Percentiles rank a stretch among this genome's conserved stretches.
phyloP scores from a whole-genome alignment of 2,113 vertebrate species.

The Speoplatyrhinus poulsoni region DNA sequence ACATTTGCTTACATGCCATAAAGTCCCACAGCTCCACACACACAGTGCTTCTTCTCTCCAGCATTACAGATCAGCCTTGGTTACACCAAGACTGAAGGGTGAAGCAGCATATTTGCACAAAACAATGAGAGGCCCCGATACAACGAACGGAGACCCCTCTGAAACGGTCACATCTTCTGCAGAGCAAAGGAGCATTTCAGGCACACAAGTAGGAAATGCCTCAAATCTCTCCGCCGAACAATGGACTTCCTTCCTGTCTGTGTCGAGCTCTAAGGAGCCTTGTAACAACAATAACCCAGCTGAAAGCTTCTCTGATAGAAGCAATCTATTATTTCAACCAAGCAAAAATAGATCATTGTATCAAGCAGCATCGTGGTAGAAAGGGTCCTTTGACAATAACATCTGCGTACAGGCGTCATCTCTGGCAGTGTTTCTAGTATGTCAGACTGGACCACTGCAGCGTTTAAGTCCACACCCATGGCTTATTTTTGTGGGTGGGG shows the following conservation, averaged over 20 bases:
- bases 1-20: too few relatives aligned
- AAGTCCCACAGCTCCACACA: too few relatives aligned
- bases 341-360: constrained; percentile 27
- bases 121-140: constrained; percentile 24
- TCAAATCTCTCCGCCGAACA: constrained; percentile 55
- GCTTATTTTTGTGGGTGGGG: background rate
- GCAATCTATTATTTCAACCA: background rate
- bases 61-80: too few relatives aligned
- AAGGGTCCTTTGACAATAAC: background rate
- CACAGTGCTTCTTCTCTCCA: too few relatives aligned
- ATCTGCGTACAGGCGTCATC: background rate
- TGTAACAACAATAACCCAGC: constrained; percentile 19
- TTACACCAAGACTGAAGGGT: background rate
- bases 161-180: constrained; percentile 20
- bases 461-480: background rate
- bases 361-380: background rate
- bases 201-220: constrained; percentile 54
- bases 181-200: constrained; percentile 25
- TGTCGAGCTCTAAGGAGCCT: constrained; percentile 25
- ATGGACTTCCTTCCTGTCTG: constrained; percentile 72
- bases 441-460: background rate
- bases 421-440: background rate
- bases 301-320: constrained; percentile 3
- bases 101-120: constrained; percentile 9
- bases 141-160: constrained; percentile 1